A percentile compares a stretch with the other conserved stretches of the same genome.
These are phyloP conservation scores for Octodonta nipae DNA, from an alignment of 2,888 invertebrate genomes.

Conservation along the genomic window DNA sequence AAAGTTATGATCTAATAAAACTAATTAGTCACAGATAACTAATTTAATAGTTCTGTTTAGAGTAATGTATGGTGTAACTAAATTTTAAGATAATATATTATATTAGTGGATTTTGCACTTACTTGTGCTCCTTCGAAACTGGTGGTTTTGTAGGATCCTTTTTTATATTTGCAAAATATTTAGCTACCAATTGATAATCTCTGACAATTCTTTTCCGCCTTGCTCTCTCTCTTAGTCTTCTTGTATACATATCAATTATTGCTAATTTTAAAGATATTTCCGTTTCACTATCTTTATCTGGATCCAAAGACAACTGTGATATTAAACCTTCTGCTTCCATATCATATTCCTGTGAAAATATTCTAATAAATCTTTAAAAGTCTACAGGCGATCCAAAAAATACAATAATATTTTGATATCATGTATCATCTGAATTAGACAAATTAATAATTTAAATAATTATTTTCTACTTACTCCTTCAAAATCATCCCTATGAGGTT, in stretches of 20 bases:
- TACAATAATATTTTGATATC: neutral
- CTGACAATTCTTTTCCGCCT: constrained; percentile 78
- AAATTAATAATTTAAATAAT: neutral
- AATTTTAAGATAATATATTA: constrained; percentile 21
- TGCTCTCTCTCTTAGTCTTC: constrained; percentile 70
- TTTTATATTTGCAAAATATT: constrained; percentile 58
- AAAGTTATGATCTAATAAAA: too few species aligned
- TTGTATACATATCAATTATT: constrained; percentile 83
- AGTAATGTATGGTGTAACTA: neutral
- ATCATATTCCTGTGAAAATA: constrained; percentile 66
- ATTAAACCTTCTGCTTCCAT: constrained; percentile 79
- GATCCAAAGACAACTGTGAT: constrained; percentile 67
- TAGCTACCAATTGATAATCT: constrained; percentile 79
- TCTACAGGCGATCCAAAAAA: neutral
- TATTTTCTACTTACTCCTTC: constrained; percentile 58
- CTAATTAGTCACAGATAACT: too few species aligned
- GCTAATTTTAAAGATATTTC: constrained; percentile 82
- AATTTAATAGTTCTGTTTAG: too few species aligned
- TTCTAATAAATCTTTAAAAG: neutral
- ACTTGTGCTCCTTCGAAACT: constrained; percentile 70
- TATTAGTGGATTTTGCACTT: constrained; percentile 11
- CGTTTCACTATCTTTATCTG: constrained; percentile 73
- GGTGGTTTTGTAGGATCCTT: constrained; percentile 30
- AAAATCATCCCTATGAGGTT: constrained; percentile 92
- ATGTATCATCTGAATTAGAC: constrained; percentile 1